These are phyloP conservation scores for Panthera uncia DNA, from an alignment of 2,113 vertebrate species.

Conservation along the genomic window DNA sequence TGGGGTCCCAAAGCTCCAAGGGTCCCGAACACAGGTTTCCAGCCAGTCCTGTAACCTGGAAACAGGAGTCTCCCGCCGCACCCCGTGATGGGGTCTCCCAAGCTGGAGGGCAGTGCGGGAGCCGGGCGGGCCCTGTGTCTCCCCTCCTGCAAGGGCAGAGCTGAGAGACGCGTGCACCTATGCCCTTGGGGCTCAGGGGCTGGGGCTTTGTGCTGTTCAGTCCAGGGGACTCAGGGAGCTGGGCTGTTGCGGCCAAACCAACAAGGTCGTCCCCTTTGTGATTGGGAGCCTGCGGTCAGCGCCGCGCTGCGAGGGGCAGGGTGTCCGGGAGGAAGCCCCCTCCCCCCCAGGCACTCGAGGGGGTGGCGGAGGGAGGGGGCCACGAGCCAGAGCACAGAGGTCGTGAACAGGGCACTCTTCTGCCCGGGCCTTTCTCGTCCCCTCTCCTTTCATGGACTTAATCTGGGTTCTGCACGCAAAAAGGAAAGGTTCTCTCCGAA, in stretches of 20 bases:
- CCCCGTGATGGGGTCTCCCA: background rate
- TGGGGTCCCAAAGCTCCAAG: background rate
- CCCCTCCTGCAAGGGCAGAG: fast-evolving
- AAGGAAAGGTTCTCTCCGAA: background rate
- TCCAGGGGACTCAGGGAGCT: background rate
- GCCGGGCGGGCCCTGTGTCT: fast-evolving
- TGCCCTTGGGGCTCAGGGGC: no score
- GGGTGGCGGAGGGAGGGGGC: background rate
- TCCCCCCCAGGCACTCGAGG: fast-evolving
- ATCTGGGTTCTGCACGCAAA: fast-evolving
- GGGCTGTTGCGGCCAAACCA: background rate
- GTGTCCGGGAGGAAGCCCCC: background rate
- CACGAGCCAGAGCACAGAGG: no score
- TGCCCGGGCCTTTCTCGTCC: fast-evolving
- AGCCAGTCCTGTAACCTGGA: background rate
- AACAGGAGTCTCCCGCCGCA: background rate
- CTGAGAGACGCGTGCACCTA: fast-evolving
- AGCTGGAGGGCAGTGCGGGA: fast-evolving
- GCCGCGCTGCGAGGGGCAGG: no score
- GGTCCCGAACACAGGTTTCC: background rate
- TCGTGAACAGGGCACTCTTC: no score
- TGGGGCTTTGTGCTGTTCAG: no score
- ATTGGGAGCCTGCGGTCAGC: background rate
- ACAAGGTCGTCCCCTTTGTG: background rate
- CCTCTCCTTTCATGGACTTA: fast-evolving